Percentiles rank a stretch among this genome's conserved stretches.
Conservation (phyloP, 2,888 invertebrate species). For the Caenorhabditis becei region DNA sequence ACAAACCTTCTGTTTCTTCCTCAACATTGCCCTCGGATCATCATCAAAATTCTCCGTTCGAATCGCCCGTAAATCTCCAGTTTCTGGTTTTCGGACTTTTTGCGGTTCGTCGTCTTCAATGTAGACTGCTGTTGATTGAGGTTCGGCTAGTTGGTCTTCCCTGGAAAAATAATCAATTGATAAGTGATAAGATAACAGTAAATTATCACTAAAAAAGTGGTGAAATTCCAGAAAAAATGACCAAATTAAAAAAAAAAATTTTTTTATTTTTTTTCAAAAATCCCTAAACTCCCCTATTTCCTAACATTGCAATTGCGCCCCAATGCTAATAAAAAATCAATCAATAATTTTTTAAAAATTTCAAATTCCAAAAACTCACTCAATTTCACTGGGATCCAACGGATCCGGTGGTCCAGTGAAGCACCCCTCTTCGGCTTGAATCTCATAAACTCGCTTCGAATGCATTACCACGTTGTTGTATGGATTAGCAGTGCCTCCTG, state of each 20-base stretch:
- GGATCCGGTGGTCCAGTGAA: slow-evolving; percentile 63
- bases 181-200: too few species aligned
- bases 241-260: slow-evolving; percentile 1
- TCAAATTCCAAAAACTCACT: slow-evolving; percentile 34
- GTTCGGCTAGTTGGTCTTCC: slow-evolving; percentile 41
- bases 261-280: slow-evolving; percentile 3
- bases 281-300: background rate
- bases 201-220: too few species aligned
- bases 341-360: background rate
- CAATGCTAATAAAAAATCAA: too few species aligned
- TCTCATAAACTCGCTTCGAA: slow-evolving; percentile 71
- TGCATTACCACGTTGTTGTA: slow-evolving; percentile 71
- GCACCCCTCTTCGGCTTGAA: slow-evolving; percentile 72
- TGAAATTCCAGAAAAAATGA: background rate
- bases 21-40: slow-evolving; percentile 66
- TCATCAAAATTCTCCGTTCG: slow-evolving; percentile 51
- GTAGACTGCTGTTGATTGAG: slow-evolving; percentile 42
- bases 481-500: slow-evolving; percentile 47
- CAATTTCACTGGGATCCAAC: slow-evolving; percentile 52
- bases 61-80: slow-evolving; percentile 49
- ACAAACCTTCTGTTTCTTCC: slow-evolving; percentile 67
- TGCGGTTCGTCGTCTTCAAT: slow-evolving; percentile 53
- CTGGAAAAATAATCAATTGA: slow-evolving; percentile 23
- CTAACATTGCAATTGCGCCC: too few species aligned
- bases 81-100: slow-evolving; percentile 59